Conservation (phyloP, 2,797 vertebrate species). For the Gymnocypris eckloni region DNA sequence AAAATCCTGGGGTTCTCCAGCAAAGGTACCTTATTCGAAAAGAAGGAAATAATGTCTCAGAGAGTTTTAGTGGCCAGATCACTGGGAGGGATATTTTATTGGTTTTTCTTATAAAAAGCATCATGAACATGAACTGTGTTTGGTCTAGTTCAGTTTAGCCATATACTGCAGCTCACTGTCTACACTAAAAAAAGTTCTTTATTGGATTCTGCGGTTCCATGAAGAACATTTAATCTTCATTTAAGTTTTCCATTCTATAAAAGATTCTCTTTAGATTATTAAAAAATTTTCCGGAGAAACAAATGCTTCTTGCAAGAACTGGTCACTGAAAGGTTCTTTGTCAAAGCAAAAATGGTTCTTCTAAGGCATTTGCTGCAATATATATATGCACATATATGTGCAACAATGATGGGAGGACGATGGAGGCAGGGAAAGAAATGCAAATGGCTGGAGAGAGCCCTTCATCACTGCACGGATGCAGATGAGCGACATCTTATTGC, state of each 20-base stretch:
- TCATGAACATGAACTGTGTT: not conserved
- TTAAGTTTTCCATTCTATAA: not conserved
- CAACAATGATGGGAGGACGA: not conserved
- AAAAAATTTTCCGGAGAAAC: not conserved
- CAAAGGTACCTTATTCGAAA: not conserved
- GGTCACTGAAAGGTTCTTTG: not conserved
- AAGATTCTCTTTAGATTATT: not conserved
- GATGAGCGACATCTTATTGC: slow-evolving; percentile 19
- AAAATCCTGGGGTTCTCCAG: not conserved
- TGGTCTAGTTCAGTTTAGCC: not conserved
- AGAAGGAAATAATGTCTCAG: slow-evolving; percentile 8
- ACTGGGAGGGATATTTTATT: not conserved
- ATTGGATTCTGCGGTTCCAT: not conserved
- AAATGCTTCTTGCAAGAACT: not conserved
- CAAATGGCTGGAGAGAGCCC: not conserved
- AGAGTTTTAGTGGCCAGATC: not conserved
- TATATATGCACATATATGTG: not conserved
- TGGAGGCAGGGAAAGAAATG: slow-evolving; percentile 1
- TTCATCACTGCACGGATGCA: slow-evolving; percentile 1
- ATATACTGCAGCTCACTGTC: not conserved
- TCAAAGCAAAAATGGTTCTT: not conserved
- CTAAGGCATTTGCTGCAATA: not conserved
- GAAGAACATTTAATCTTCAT: not conserved
- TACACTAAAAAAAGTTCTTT: not conserved
- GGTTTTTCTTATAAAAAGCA: not conserved